Evolutionary conservation across 2,888 invertebrate genomes (phyloP).

Genomic region (Thecophora atra): DNA sequence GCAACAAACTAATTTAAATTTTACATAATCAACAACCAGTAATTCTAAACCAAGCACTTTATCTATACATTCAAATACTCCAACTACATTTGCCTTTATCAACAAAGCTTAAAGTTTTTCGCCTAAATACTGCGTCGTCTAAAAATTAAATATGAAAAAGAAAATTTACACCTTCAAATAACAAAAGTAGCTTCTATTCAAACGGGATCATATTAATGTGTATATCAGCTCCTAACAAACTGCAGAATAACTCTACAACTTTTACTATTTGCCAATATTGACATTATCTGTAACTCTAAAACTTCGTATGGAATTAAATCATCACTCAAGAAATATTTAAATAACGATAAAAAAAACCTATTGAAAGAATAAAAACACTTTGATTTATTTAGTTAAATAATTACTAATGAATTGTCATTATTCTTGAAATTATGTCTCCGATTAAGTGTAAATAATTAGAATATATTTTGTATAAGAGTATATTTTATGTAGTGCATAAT

Average conservation of each 20-base stretch:
- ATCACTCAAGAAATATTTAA: slow-evolving; percentile 8
- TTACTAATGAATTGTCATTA: no score
- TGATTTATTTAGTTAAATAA: slow-evolving; percentile 1
- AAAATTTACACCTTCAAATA: slow-evolving; percentile 12
- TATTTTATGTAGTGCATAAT: slow-evolving; percentile 5
- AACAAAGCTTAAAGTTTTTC: slow-evolving; percentile 34
- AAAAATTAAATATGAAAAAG: background rate
- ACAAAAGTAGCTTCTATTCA: slow-evolving; percentile 18
- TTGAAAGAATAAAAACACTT: background rate
- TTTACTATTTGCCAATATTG: background rate
- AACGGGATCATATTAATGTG: slow-evolving; percentile 30
- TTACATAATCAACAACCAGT: background rate
- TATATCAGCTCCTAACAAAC: slow-evolving; percentile 7
- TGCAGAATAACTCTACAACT: slow-evolving; percentile 10
- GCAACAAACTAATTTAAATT: background rate
- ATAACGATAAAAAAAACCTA: background rate
- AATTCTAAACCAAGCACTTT: slow-evolving; percentile 20
- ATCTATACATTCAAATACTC: background rate
- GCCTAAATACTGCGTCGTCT: slow-evolving; percentile 6
- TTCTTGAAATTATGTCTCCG: no score
- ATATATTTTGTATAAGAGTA: slow-evolving; percentile 2
- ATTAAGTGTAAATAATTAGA: background rate
- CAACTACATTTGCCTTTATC: slow-evolving; percentile 28
- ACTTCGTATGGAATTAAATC: slow-evolving; percentile 1
- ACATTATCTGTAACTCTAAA: background rate